Evolutionary conservation across 2,797 vertebrate genomes (phyloP), one percentile per base, ranked within the genome.

Genomic region (Peromyscus aztecus): DNA sequence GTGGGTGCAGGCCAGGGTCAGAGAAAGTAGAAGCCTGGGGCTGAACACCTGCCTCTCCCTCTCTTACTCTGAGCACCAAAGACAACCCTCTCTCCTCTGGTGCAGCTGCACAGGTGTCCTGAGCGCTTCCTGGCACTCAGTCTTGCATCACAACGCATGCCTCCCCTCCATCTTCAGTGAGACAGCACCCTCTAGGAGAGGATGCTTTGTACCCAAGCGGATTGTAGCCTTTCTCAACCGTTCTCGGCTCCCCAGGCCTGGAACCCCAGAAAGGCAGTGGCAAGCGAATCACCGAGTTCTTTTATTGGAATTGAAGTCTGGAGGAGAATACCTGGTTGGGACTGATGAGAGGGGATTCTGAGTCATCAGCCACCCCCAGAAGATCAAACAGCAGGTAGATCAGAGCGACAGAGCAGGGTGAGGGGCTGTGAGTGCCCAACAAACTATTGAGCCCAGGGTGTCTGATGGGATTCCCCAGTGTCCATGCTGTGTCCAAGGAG

Each of bases 281-380:
- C 77, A 92, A 85, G 67, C 84, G 75, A 97, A 95, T 88, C 76
- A 92, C 1, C 78, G 75, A 71, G 55, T 63, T 94, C 9, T 95
- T 93, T 71, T 10, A 71, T 52, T 78, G 59, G 52, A 93, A 67
- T 88, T 57, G 16, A 67, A 31, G 10, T 87, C 88, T 78, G 49
- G 92, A 90, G 77, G 57, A 93, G 75, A 96, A 89, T 21, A 84
- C 55, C 69, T 67, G 40, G 67, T 82, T 57, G 27, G 81, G 91
- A 78, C 14, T 17, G 75, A 55, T 91, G 65, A 59, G 77, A 55
- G 55, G 49, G 24, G 69, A 67, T 11, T 77, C 27, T 97, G 90
- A 87, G 57, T 92, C 86, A 83, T 65, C 43, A 61, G 67, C 4
- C 27, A 61, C 61, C 37, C 59, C 95, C 49, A 55, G 61, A 63